Evolutionary conservation across 1,140 invertebrate genomes (phyloP), one percentile per base, ranked within the genome.

Genomic region (Euura saliciscinereae): DNA sequence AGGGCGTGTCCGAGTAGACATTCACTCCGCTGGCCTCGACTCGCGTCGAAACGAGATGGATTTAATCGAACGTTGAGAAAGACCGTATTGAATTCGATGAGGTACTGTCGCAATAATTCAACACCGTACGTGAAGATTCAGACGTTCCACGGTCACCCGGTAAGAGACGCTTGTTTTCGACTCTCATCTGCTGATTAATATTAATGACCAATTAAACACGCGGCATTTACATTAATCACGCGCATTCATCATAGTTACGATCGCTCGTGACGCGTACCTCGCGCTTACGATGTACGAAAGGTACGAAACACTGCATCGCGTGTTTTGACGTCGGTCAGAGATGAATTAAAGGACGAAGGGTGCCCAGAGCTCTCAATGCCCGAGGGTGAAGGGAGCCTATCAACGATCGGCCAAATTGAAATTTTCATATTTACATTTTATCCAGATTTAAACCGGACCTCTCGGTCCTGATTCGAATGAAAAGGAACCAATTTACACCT

Each of bases 201-300:
- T 67, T 67, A 67, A 67, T 67, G 66, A 67, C 43, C 66, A 67
- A 67, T 67, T 67, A 67, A 67, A 67, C 66, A 67, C 66, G 66
- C 66, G 42, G 66, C 66, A 67, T 67, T 67, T 67, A 67, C 66
- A 67, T 67, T 67, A 67, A 67, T 67, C 10, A 67, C 66, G 10
- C 8, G 66, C 66, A 67, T 67, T 67, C 66, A 7, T 67, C 66
- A 67, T 67, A 67, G 66, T 67, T 67, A 67, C 28, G 66, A 67
- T 67, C 66, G 66, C 66, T 28, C 66, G 7, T 42, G 66, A 67
- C 66, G 66, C 66, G 43, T 42, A n/a, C n/a, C 13, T 28, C 43
- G 66, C 66, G 66, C 10, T 67, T 11, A 67, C 42, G 28, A 28
- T 28, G 59, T 64, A 67, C 42, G 28, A 67, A 67, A 28, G 66